A percentile compares a stretch with the other conserved stretches of the same genome.
Evolutionary conservation across 2,888 invertebrate genomes (phyloP).

Genomic region (Hecatera dysodea): DNA sequence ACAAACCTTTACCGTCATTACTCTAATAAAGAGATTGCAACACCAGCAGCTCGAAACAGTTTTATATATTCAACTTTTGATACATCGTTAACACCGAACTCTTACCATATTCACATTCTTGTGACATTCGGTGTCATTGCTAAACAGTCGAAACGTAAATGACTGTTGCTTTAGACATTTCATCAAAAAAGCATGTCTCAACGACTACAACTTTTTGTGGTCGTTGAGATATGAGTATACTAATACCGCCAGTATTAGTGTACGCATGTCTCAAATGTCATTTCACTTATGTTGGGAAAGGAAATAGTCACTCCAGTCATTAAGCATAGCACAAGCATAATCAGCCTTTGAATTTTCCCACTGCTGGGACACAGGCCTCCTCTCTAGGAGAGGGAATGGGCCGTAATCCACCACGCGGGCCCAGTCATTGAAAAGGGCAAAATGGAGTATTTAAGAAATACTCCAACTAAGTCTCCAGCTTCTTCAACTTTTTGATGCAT

Average conservation of each 20-base stretch:
- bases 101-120: constrained; percentile 16
- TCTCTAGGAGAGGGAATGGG: too few relatives aligned
- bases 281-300: constrained; percentile 27
- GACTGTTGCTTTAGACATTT: constrained; percentile 29
- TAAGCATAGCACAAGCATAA: not conserved
- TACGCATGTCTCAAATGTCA: constrained; percentile 29
- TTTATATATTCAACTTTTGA: constrained; percentile 3
- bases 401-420: too few relatives aligned
- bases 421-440: too few relatives aligned
- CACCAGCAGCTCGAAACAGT: not conserved
- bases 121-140: constrained; percentile 22
- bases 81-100: constrained; percentile 12
- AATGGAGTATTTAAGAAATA: not conserved
- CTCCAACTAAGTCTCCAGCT: not conserved
- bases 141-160: constrained; percentile 31
- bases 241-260: not conserved
- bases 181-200: constrained; percentile 36
- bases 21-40: constrained; percentile 18
- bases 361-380: too few relatives aligned
- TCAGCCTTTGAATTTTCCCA: too few relatives aligned
- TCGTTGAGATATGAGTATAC: too few relatives aligned
- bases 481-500: not conserved
- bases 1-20: constrained; percentile 13
- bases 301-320: not conserved
- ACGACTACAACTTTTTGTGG: too few relatives aligned